A percentile compares a stretch with the other conserved stretches of the same genome.
These are phyloP conservation scores for Clarias macrocephalus DNA, from an alignment of 2,113 vertebrate species.

Conservation along the genomic window DNA sequence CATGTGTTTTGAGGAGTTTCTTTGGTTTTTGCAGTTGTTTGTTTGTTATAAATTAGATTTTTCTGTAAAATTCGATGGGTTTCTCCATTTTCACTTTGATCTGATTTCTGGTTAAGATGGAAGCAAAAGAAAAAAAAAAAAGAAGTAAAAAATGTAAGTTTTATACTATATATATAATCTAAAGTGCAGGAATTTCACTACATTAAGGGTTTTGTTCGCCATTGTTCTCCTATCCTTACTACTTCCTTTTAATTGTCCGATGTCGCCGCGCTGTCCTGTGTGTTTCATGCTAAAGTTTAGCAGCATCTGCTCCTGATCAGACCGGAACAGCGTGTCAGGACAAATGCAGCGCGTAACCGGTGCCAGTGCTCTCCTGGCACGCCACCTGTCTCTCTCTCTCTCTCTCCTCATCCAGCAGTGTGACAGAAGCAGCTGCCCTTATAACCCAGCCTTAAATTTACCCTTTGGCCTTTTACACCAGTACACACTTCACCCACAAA, in stretches of 20 bases:
- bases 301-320: slow-evolving; percentile 71
- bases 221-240: background rate
- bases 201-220: background rate
- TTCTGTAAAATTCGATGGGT: background rate
- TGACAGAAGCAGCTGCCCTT: slow-evolving; percentile 77
- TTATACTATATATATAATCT: background rate
- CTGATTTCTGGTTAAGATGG: background rate
- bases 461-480: slow-evolving; percentile 72
- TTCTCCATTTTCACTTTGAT: background rate
- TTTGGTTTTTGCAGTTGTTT: too few relatives aligned
- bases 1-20: too few relatives aligned
- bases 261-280: background rate
- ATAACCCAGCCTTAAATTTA: slow-evolving; percentile 48
- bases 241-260: background rate
- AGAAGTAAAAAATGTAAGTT: background rate
- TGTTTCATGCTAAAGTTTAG: slow-evolving; percentile 21
- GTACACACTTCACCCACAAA: slow-evolving; percentile 54
- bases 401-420: slow-evolving; percentile 63
- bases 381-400: slow-evolving; percentile 67
- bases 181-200: background rate
- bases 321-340: slow-evolving; percentile 54
- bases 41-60: background rate
- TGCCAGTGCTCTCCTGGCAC: slow-evolving; percentile 62
- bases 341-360: slow-evolving; percentile 63
- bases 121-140: background rate